These are phyloP conservation scores for Amphibalanus amphitrite DNA, from an alignment of 1,140 invertebrate genomes.

Conservation along the genomic window DNA sequence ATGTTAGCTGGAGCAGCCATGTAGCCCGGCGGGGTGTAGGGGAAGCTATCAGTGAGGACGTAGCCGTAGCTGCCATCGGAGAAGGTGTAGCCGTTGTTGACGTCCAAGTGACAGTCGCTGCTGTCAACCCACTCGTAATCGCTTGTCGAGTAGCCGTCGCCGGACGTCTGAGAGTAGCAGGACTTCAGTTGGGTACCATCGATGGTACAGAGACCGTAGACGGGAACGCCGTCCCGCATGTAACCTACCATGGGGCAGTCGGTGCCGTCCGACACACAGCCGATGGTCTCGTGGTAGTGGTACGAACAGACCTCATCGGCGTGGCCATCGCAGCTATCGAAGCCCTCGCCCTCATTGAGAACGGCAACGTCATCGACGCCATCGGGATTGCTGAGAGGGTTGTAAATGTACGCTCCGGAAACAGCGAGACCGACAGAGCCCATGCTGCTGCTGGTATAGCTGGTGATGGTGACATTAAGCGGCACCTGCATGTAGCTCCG, in stretches of 20 bases:
- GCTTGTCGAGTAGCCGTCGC: constrained; percentile 2
- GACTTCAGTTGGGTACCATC: not conserved
- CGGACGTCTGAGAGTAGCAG: constrained; percentile 5
- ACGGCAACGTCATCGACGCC: constrained; percentile 6
- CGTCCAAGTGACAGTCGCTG: constrained; percentile 7
- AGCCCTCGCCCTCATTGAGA: not conserved
- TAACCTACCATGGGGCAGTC: constrained; percentile 8
- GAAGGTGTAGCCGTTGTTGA: constrained; percentile 10
- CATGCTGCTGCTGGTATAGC: constrained; percentile 2
- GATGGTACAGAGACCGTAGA: constrained; percentile 9
- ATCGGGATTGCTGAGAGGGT: not conserved
- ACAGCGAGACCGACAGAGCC: constrained; percentile 2
- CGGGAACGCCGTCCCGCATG: constrained; percentile 7
- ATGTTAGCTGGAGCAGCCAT: not conserved
- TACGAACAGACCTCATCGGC: constrained; percentile 3
- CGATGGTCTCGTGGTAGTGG: constrained; percentile 7
- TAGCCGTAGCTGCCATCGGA: constrained; percentile 8
- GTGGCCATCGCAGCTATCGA: constrained; percentile 10
- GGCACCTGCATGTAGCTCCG: constrained; percentile 7
- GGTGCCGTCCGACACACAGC: not conserved
- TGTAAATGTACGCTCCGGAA: constrained; percentile 5
- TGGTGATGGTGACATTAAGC: not conserved
- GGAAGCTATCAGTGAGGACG: constrained; percentile 9
- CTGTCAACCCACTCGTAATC: constrained; percentile 1
- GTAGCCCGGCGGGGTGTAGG: constrained; percentile 8